phyloP scores from a whole-genome alignment of 1,140 invertebrate genomes.

The Procambarus clarkii region DNA sequence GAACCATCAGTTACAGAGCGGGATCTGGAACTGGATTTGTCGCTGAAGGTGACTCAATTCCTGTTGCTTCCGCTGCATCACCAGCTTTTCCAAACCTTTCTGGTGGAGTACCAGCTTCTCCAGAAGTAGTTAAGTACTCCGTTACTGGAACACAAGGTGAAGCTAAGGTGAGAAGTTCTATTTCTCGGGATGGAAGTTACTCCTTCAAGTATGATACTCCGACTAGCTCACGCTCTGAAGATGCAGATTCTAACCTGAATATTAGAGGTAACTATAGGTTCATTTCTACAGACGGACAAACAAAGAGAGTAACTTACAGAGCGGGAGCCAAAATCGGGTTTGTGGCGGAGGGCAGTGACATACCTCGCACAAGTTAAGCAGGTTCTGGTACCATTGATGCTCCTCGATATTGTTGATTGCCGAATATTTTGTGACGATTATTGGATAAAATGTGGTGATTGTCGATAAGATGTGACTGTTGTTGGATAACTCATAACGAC shows the following conservation, averaged over 20 bases:
- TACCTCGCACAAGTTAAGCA: too few species aligned
- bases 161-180: neutral
- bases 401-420: too few species aligned
- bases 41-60: slow-evolving; percentile 5
- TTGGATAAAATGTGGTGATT: too few species aligned
- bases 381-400: too few species aligned
- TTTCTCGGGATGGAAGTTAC: neutral
- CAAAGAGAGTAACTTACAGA: neutral
- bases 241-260: neutral
- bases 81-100: neutral
- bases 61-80: too few species aligned
- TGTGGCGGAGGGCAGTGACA: neutral
- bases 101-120: neutral
- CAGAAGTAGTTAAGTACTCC: neutral
- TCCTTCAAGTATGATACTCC: neutral
- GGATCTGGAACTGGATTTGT: slow-evolving; percentile 26
- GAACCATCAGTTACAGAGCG: neutral
- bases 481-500: too few species aligned
- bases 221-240: neutral
- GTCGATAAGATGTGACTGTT: too few species aligned
- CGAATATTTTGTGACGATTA: too few species aligned
- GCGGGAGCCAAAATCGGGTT: neutral
- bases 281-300: neutral
- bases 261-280: neutral
- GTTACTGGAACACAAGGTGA: neutral